These are phyloP conservation scores for Leptinotarsa defecta DNA, from an alignment of 1,140 invertebrate species.

Conservation along the genomic window DNA sequence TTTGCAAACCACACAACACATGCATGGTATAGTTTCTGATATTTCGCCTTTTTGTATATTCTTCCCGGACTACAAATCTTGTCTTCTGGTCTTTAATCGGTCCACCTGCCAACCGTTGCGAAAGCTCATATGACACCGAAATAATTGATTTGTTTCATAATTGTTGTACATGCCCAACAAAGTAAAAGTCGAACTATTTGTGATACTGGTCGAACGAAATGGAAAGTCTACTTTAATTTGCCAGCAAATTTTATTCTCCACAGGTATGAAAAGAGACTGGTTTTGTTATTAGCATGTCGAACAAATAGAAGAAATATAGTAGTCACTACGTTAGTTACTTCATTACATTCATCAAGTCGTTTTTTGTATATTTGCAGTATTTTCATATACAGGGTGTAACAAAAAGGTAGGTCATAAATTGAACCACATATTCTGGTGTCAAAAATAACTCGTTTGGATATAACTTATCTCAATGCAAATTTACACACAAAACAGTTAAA, in stretches of 20 bases:
- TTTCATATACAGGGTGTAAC: too few relatives aligned
- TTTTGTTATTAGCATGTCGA: neutral
- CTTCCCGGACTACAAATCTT: neutral
- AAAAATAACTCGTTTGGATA: too few relatives aligned
- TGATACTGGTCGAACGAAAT: slow-evolving; percentile 16
- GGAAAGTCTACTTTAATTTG: slow-evolving; percentile 24
- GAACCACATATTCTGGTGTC: too few relatives aligned
- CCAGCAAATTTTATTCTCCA: slow-evolving; percentile 19
- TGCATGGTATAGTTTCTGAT: neutral
- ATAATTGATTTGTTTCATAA: neutral
- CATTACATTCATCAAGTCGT: too few relatives aligned
- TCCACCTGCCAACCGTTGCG: slow-evolving; percentile 1
- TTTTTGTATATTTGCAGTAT: too few relatives aligned
- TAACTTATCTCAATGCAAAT: too few relatives aligned
- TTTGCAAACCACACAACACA: too few relatives aligned
- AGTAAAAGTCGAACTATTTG: slow-evolving; percentile 12
- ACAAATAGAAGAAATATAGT: too few relatives aligned
- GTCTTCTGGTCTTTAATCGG: neutral
- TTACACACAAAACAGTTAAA: too few relatives aligned
- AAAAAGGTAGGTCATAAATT: too few relatives aligned
- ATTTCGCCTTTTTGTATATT: slow-evolving; percentile 18
- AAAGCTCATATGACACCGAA: slow-evolving; percentile 19
- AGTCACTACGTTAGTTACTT: too few relatives aligned
- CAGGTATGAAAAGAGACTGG: slow-evolving; percentile 14
- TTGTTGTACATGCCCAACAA: neutral